Evolutionary conservation across 2,113 vertebrate species (phyloP), one percentile per base, ranked within the genome.

Genomic region (Hyperopisus bebe): DNA sequence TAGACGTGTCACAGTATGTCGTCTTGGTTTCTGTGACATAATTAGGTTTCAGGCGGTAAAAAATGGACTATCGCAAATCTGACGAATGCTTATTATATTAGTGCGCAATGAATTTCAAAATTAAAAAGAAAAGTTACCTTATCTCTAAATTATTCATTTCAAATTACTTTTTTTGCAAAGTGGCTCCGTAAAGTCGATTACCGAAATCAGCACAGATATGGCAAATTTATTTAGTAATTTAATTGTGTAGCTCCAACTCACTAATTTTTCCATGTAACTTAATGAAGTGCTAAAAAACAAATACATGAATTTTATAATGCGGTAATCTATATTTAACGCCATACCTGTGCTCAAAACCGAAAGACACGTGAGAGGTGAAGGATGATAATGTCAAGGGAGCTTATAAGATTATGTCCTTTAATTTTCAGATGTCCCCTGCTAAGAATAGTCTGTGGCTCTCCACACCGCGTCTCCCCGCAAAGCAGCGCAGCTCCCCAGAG

Each of bases 391-490:
- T 55, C 84, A n/a, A 89, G n/a, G 90, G 88, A 91, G 91, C 92
- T 92, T 88, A 90, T 84, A 90, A 91, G 88, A 94, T 94, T 93
- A 93, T 91, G 90, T 95, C 93, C 93, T 95, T 95, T 96, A 93
- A 95, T 96, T 95, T 94, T 89, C 92, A 95, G 95, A 94, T 94
- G 94, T 95, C 94, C 95, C 93, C 91, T 92, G 92, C 94, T 95
- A 95, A 95, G 92, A 95, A 95, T 95, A 95, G 95, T 92, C 90
- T 83, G 88, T 91, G 86, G 77, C 89, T 88, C 42, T 91, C 85
- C 70, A 48, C 87, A 46, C 83, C 82, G 85, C 82, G 48, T 55
- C 77, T 84, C 66, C 84, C 89, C 42, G 39, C 90, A 55, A 88
- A 89, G 53, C 89, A 88, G 86, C n/a, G 74, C 88, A 46, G 82